A percentile compares a stretch with the other conserved stretches of the same genome.
Conservation (phyloP, 2,888 invertebrate genomes). For the Calameuta pallipes region DNA sequence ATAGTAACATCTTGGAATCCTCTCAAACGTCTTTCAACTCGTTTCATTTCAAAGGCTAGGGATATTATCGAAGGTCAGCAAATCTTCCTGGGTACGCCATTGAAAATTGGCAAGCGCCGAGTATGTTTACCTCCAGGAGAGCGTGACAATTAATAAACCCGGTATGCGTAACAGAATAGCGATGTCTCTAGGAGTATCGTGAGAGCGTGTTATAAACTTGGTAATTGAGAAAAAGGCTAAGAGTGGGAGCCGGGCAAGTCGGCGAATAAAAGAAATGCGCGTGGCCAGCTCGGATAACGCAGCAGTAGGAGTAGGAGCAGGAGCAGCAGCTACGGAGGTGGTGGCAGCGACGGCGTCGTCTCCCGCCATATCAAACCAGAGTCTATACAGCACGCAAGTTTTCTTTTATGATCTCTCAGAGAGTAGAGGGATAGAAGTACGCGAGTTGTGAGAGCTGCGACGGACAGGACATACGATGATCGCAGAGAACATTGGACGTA, state of each 20-base stretch:
- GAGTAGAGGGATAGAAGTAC: not conserved
- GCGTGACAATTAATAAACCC: not conserved
- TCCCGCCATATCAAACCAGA: slow-evolving; percentile 51
- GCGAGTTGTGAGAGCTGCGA: not conserved
- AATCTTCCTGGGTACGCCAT: not conserved
- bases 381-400: slow-evolving; percentile 25
- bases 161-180: not conserved
- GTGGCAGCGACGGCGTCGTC: slow-evolving; percentile 31
- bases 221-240: not conserved
- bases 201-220: not conserved
- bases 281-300: slow-evolving; percentile 42
- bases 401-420: slow-evolving; percentile 1
- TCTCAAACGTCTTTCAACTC: not conserved
- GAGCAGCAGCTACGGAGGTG: not conserved
- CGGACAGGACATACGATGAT: not conserved
- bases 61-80: not conserved
- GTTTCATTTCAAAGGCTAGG: not conserved
- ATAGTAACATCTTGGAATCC: not conserved
- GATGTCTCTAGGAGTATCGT: not conserved
- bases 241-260: not conserved
- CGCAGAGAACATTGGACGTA: slow-evolving; percentile 1
- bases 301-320: slow-evolving; percentile 15
- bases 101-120: not conserved
- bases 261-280: slow-evolving; percentile 30
- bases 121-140: not conserved